Percentiles rank a stretch among this genome's conserved stretches.
phyloP scores from a whole-genome alignment of 2,797 vertebrate genomes.

The Sebastes hopkinsi region DNA sequence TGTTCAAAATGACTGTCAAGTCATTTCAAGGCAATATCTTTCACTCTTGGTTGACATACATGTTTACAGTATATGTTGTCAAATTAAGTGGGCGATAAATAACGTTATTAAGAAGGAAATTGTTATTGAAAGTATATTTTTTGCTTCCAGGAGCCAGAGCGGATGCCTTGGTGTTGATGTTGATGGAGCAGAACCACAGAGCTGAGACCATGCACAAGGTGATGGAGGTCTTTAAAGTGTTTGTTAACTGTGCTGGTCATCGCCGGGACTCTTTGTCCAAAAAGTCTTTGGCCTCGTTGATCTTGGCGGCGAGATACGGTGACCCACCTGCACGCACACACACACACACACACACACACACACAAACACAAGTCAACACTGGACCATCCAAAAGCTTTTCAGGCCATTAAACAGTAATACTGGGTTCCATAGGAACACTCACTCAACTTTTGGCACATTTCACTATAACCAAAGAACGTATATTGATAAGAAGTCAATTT shows the following conservation, averaged over 20 bases:
- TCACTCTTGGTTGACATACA: neutral
- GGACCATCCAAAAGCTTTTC: neutral
- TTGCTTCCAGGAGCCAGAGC: neutral
- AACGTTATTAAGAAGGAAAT: neutral
- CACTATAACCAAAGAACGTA: too few species aligned
- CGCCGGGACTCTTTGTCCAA: conserved; percentile 86
- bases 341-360: neutral
- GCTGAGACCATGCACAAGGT: neutral
- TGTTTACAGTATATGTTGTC: neutral
- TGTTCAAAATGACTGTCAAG: neutral
- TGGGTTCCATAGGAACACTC: too few species aligned
- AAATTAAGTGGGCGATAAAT: neutral
- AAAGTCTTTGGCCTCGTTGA: conserved; percentile 95
- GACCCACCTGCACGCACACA: conserved; percentile 85
- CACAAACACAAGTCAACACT: neutral
- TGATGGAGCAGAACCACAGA: neutral
- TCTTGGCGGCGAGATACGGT: conserved; percentile 92
- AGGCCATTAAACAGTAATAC: neutral
- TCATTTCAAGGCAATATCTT: neutral
- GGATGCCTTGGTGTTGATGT: neutral
- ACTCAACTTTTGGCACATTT: too few species aligned
- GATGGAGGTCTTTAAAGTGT: conserved; percentile 7
- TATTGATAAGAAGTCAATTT: too few species aligned
- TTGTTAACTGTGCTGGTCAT: conserved; percentile 61
- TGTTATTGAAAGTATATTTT: neutral